Conservation (phyloP, 2,888 invertebrate genomes). For the Argynnis bischoffii region DNA sequence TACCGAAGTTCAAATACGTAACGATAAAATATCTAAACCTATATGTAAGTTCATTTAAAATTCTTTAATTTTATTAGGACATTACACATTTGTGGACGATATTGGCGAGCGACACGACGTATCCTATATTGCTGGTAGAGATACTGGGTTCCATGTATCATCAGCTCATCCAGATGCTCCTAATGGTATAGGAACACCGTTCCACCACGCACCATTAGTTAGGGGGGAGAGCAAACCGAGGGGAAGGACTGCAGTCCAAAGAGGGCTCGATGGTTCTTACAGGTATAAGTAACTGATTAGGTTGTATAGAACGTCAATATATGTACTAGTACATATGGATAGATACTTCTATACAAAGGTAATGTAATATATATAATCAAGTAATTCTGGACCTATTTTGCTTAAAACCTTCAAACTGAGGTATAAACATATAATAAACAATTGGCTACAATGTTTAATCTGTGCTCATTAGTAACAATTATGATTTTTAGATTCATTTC, state of each 20-base stretch:
- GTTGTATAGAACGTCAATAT: neutral
- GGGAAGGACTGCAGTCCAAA: slow-evolving; percentile 87
- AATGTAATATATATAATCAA: too few species aligned
- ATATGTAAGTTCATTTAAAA: neutral
- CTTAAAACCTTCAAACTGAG: too few species aligned
- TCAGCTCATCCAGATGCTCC: slow-evolving; percentile 87
- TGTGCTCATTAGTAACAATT: neutral
- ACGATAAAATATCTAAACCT: neutral
- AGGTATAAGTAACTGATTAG: slow-evolving; percentile 59
- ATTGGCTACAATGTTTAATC: neutral
- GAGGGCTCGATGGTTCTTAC: slow-evolving; percentile 88
- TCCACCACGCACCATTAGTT: slow-evolving; percentile 84
- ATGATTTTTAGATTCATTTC: slow-evolving; percentile 83
- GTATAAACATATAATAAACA: neutral
- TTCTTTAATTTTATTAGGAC: slow-evolving; percentile 63
- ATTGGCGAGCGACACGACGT: slow-evolving; percentile 89
- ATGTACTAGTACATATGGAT: neutral
- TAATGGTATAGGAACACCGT: slow-evolving; percentile 84
- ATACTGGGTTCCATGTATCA: slow-evolving; percentile 89
- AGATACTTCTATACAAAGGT: too few species aligned
- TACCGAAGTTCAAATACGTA: neutral
- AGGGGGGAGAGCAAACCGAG: slow-evolving; percentile 84
- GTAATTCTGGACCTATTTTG: too few species aligned
- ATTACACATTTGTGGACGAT: slow-evolving; percentile 88
- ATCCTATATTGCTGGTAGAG: slow-evolving; percentile 88